These are phyloP conservation scores for Globodera rostochiensis DNA, from an alignment of 1,140 invertebrate species.

Conservation along the genomic window DNA sequence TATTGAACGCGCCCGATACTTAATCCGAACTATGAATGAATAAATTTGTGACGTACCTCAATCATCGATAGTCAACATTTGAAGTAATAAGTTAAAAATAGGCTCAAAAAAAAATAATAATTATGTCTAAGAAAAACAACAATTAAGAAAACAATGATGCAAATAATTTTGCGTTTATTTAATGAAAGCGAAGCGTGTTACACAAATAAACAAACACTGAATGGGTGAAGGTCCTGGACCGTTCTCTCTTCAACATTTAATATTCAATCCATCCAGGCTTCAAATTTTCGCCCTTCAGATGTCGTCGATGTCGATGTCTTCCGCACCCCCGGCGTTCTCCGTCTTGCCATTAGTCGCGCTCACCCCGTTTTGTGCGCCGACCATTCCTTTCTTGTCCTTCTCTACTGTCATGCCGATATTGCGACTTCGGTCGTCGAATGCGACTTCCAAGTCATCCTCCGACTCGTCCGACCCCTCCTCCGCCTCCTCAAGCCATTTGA, in stretches of 20 bases:
- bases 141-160: too few species aligned
- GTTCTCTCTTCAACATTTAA: too few species aligned
- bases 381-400: conserved; percentile 18
- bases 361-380: neutral
- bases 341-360: neutral
- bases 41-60: too few species aligned
- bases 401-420: conserved; percentile 42
- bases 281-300: neutral
- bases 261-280: neutral
- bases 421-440: conserved; percentile 54
- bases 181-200: too few species aligned
- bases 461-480: conserved; percentile 74
- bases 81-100: too few species aligned
- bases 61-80: too few species aligned
- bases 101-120: too few species aligned
- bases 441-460: conserved; percentile 64
- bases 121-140: too few species aligned
- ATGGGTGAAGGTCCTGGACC: neutral
- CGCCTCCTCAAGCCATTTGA: conserved; percentile 94
- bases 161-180: too few species aligned
- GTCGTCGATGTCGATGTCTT: conserved; percentile 6
- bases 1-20: too few species aligned
- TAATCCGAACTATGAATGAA: too few species aligned
- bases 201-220: too few species aligned
- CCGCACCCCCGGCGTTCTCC: neutral